Evolutionary conservation across 2,113 vertebrate species (phyloP).

Genomic region (Miniopterus natalensis): DNA sequence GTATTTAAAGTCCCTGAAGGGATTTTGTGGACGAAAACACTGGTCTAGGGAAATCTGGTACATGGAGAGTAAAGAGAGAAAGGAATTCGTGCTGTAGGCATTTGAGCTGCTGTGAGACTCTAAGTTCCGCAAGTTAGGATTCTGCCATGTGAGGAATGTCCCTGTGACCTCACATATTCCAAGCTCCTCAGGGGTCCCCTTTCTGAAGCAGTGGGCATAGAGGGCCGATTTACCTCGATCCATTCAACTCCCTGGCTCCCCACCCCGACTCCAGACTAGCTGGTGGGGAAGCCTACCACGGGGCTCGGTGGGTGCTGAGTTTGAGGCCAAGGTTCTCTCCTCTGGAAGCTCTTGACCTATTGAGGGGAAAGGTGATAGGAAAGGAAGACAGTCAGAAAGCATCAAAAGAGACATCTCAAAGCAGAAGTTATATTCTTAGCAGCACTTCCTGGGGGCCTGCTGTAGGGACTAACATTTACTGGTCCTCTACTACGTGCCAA

Average conservation of each 20-base stretch:
- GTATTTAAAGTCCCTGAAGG: not conserved
- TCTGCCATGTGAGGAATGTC: not conserved
- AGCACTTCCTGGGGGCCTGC: not conserved
- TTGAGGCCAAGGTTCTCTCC: not conserved
- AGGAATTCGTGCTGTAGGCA: not conserved
- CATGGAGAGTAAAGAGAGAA: not conserved
- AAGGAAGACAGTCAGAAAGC: not conserved
- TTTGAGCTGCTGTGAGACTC: not conserved
- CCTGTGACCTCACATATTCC: not conserved
- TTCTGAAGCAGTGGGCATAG: not conserved
- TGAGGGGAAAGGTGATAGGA: not conserved
- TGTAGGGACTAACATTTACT: not conserved
- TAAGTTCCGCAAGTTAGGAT: not conserved
- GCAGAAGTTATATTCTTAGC: not conserved
- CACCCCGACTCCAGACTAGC: not conserved
- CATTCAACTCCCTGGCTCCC: not conserved
- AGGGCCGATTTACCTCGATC: not conserved
- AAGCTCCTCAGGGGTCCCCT: not conserved
- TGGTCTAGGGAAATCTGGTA: not conserved
- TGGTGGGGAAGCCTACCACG: not conserved
- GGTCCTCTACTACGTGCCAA: not conserved
- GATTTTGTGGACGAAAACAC: not conserved
- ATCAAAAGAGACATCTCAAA: not conserved
- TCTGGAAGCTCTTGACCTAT: not conserved
- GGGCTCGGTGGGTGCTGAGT: not conserved